Evolutionary conservation across 2,113 vertebrate genomes (phyloP).

Genomic region (Hippolais icterina): DNA sequence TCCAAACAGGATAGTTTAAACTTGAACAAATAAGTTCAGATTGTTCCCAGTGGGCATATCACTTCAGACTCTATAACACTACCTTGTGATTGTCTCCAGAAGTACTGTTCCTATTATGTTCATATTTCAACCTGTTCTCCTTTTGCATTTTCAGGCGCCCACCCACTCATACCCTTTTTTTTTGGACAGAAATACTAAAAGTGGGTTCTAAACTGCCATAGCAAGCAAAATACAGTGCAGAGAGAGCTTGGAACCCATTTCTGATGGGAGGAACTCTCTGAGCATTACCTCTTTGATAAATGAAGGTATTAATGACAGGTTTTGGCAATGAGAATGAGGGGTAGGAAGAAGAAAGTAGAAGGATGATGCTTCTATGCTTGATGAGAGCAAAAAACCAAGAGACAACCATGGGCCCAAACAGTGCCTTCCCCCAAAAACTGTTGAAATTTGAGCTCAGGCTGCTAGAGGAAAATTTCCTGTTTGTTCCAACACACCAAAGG

Average conservation of each 20-base stretch:
- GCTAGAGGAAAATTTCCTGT: background rate
- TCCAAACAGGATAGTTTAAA: slow-evolving; percentile 5
- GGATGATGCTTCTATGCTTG: background rate
- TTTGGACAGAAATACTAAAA: background rate
- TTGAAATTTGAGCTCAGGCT: background rate
- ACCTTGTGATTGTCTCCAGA: background rate
- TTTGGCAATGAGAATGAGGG: background rate
- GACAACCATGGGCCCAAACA: background rate
- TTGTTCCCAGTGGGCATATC: background rate
- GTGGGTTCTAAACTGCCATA: background rate
- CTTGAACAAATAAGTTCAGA: background rate
- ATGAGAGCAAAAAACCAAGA: background rate
- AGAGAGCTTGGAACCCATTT: background rate
- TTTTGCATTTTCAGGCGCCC: background rate
- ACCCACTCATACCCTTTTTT: background rate
- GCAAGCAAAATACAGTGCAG: background rate
- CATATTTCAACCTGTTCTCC: background rate
- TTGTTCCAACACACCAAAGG: background rate
- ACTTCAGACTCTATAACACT: background rate
- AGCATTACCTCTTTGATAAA: background rate
- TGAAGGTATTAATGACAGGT: background rate
- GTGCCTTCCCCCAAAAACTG: background rate
- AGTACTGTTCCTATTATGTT: background rate
- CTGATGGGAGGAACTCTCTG: background rate
- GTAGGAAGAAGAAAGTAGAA: background rate